Conservation (phyloP, 2,113 vertebrate species). For the Dicentrarchus labrax region DNA sequence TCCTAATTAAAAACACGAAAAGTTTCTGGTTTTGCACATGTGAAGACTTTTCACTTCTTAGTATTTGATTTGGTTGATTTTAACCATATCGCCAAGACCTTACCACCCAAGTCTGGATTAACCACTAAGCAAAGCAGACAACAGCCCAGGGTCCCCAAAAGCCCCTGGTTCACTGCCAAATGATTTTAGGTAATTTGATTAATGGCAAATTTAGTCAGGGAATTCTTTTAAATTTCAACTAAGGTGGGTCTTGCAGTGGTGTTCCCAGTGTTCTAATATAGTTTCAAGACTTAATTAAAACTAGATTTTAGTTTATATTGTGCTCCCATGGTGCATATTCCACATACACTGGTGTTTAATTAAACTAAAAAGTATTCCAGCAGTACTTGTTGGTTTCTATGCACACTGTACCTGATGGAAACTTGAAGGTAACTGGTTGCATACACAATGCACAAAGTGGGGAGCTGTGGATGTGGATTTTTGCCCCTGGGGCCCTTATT, state of each 20-base stretch:
- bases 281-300: slow-evolving; percentile 2
- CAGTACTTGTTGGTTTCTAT: neutral
- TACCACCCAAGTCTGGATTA: neutral
- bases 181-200: neutral
- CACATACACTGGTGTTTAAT: neutral
- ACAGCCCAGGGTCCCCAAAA: neutral
- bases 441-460: neutral
- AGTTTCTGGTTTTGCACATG: neutral
- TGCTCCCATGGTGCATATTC: neutral
- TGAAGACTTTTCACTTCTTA: neutral
- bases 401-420: neutral
- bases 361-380: slow-evolving; percentile 11
- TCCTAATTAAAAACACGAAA: slow-evolving; percentile 14
- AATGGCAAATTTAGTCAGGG: neutral
- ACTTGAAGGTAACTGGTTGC: neutral
- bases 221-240: neutral
- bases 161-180: neutral
- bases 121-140: neutral
- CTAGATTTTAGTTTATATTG: neutral
- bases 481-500: neutral
- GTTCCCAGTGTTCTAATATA: neutral
- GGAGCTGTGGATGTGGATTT: neutral
- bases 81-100: neutral
- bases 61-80: neutral
- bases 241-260: neutral